A percentile compares a stretch with the other conserved stretches of the same genome.
phyloP scores from a whole-genome alignment of 2,888 invertebrate species.

The Sminthurinus aureus region DNA sequence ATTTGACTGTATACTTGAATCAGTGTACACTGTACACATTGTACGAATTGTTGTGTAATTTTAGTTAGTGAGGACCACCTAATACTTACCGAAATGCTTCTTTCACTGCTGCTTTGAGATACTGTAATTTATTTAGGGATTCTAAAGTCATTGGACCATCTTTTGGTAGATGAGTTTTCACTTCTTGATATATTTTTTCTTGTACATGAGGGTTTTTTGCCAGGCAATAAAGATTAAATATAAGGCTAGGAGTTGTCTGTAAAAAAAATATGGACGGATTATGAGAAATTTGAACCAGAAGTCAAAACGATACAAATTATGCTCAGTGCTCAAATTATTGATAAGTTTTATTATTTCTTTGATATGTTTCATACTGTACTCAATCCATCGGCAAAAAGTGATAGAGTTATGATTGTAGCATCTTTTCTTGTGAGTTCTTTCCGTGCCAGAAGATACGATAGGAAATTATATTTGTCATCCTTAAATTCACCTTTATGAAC shows the following conservation, averaged over 20 bases:
- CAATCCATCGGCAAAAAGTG: constrained; percentile 67
- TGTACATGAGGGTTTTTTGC: constrained; percentile 55
- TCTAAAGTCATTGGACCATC: constrained; percentile 62
- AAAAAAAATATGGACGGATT: constrained; percentile 37
- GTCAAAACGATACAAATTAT: neutral
- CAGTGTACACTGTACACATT: no score
- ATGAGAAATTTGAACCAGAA: neutral
- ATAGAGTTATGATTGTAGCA: constrained; percentile 65
- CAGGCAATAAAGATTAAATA: constrained; percentile 61
- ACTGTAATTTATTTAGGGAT: constrained; percentile 63
- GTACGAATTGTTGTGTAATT: no score
- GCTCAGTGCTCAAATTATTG: neutral
- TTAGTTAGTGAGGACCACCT: no score
- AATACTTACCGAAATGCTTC: constrained; percentile 68
- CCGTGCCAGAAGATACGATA: constrained; percentile 64
- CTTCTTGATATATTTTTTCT: constrained; percentile 62
- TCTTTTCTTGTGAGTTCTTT: constrained; percentile 64
- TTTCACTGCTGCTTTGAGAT: constrained; percentile 72
- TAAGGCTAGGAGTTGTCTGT: constrained; percentile 65
- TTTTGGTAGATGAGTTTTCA: constrained; percentile 59
- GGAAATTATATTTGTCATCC: constrained; percentile 63
- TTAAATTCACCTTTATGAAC: constrained; percentile 60
- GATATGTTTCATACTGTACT: constrained; percentile 63
- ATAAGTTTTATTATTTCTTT: no score
- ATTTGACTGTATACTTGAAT: no score